Percentiles rank a stretch among this genome's conserved stretches.
Evolutionary conservation across 2,797 vertebrate species (phyloP).

Genomic region (Tiaroga cobitis): DNA sequence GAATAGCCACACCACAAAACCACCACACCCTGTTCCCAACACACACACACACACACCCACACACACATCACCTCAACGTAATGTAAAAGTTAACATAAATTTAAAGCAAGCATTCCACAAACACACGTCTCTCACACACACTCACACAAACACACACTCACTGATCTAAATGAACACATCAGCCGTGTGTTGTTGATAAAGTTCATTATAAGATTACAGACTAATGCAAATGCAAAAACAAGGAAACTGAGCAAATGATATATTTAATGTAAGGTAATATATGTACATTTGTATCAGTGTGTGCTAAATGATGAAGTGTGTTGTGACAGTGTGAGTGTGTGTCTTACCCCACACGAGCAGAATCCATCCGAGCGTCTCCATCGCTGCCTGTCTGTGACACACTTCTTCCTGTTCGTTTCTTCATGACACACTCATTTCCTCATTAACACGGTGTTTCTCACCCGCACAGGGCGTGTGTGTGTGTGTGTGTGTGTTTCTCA

Average conservation of each 20-base stretch:
- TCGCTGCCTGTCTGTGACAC: neutral
- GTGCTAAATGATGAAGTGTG: neutral
- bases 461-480: neutral
- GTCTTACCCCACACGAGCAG: conserved; percentile 29
- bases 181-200: neutral
- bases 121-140: too few relatives aligned
- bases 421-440: conserved; percentile 17
- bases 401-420: conserved; percentile 13
- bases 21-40: neutral
- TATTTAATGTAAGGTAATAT: too few relatives aligned
- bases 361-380: neutral
- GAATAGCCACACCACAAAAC: neutral
- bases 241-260: neutral
- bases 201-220: neutral
- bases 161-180: neutral
- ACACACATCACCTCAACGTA: neutral
- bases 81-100: neutral
- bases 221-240: too few relatives aligned
- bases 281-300: neutral
- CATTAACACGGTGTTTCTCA: neutral
- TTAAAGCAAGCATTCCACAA: neutral
- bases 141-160: conserved; percentile 2
- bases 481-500: neutral
- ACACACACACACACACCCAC: neutral
- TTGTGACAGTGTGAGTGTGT: too few relatives aligned